Conservation (phyloP, 2,797 vertebrate genomes). For the Salmo trutta region DNA sequence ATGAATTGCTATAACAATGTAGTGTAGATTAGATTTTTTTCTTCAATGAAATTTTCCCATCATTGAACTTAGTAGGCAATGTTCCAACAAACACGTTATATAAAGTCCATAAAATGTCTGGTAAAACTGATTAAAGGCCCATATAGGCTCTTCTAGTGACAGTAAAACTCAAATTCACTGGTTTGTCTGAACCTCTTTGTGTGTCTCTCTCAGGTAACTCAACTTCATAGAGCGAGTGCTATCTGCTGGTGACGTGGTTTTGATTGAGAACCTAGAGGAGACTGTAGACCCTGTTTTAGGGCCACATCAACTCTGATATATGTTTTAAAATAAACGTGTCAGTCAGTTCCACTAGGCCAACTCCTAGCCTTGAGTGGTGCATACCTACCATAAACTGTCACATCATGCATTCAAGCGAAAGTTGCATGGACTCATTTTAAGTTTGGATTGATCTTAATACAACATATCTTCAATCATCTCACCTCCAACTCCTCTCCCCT, state of each 20-base stretch:
- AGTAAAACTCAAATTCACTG: background rate
- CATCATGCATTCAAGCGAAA: background rate
- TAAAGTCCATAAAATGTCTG: background rate
- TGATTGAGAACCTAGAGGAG: slow-evolving; percentile 94
- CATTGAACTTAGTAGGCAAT: background rate
- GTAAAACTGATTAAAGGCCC: background rate
- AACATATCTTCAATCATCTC: background rate
- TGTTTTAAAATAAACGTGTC: background rate
- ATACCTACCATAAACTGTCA: background rate
- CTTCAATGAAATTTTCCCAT: background rate
- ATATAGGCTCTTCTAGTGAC: background rate
- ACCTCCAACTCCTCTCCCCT: background rate
- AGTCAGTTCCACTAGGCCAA: background rate
- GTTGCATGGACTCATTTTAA: background rate
- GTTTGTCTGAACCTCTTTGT: background rate
- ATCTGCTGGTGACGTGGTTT: slow-evolving; percentile 82
- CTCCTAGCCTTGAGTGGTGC: background rate
- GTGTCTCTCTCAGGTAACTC: slow-evolving; percentile 78
- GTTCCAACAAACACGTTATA: too few relatives aligned
- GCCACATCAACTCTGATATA: slow-evolving; percentile 49
- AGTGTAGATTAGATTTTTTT: background rate
- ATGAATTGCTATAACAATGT: background rate
- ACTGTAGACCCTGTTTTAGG: slow-evolving; percentile 89
- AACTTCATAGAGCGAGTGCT: slow-evolving; percentile 85
- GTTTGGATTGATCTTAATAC: background rate